Evolutionary conservation across 2,797 vertebrate species (phyloP).

Genomic region (Perodicticus potto): DNA sequence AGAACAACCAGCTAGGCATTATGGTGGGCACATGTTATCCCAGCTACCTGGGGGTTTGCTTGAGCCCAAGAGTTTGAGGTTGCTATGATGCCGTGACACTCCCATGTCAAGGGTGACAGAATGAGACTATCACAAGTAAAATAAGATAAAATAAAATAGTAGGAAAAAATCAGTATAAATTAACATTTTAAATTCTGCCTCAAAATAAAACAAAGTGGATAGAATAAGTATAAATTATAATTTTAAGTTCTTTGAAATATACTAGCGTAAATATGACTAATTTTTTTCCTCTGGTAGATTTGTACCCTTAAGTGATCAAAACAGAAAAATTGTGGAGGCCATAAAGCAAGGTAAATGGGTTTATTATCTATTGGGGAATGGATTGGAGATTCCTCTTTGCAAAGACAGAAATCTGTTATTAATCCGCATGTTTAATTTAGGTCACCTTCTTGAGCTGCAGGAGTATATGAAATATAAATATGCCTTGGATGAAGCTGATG

Average conservation of each 20-base stretch:
- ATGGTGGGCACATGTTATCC: too few relatives aligned
- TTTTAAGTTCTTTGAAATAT: neutral
- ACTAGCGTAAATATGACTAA: slow-evolving; percentile 26
- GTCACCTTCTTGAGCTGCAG: slow-evolving; percentile 90
- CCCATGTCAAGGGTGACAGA: too few relatives aligned
- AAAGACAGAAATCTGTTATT: slow-evolving; percentile 25
- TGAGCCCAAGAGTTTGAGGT: too few relatives aligned
- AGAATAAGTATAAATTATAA: neutral
- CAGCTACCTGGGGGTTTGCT: too few relatives aligned
- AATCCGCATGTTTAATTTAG: slow-evolving; percentile 83
- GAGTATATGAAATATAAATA: slow-evolving; percentile 88
- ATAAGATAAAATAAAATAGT: too few relatives aligned
- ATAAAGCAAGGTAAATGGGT: slow-evolving; percentile 90
- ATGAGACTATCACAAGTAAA: too few relatives aligned
- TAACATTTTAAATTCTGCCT: neutral
- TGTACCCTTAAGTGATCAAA: slow-evolving; percentile 89
- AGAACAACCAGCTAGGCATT: too few relatives aligned
- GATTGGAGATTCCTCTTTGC: neutral
- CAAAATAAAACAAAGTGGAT: neutral
- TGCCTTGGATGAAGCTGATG: slow-evolving; percentile 92
- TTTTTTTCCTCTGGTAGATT: slow-evolving; percentile 84
- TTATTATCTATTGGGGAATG: neutral
- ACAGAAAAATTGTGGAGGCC: slow-evolving; percentile 90
- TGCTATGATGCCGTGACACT: too few relatives aligned
- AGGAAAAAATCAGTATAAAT: neutral